Evolutionary conservation across 2,113 vertebrate species (phyloP).

Genomic region (Corydoras maculifer): DNA sequence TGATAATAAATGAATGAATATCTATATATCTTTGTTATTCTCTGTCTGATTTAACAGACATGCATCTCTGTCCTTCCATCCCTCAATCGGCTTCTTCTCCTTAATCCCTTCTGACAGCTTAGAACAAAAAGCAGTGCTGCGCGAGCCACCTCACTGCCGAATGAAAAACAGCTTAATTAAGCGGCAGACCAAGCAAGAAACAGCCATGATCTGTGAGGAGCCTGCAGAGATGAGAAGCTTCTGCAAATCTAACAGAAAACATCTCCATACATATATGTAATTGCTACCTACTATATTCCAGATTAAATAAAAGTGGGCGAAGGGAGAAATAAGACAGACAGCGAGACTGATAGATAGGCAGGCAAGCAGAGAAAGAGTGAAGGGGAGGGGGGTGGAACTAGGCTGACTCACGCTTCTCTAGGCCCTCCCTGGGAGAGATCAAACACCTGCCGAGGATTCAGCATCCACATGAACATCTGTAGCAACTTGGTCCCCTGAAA

Average conservation of each 20-base stretch:
- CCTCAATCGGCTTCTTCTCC: slow-evolving; percentile 1
- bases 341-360: too few species aligned
- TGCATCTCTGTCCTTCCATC: neutral
- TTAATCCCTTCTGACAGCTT: slow-evolving; percentile 14
- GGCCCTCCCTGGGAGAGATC: slow-evolving; percentile 94
- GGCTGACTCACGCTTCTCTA: slow-evolving; percentile 88
- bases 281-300: slow-evolving; percentile 1
- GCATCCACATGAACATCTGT: slow-evolving; percentile 97
- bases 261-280: slow-evolving; percentile 3
- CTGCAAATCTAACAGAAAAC: slow-evolving; percentile 14
- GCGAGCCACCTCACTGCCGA: neutral
- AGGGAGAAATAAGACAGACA: neutral
- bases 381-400: neutral
- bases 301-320: slow-evolving; percentile 23
- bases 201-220: slow-evolving; percentile 8
- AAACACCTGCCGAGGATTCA: slow-evolving; percentile 96
- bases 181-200: neutral
- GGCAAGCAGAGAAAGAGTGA: neutral
- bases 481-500: slow-evolving; percentile 88
- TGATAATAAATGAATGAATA: too few species aligned
- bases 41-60: too few species aligned
- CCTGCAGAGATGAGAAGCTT: slow-evolving; percentile 23
- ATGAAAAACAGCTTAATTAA: slow-evolving; percentile 28
- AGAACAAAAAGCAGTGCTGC: slow-evolving; percentile 20
- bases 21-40: neutral